Conservation (phyloP, 2,888 invertebrate species). For the Eurois occulta region DNA sequence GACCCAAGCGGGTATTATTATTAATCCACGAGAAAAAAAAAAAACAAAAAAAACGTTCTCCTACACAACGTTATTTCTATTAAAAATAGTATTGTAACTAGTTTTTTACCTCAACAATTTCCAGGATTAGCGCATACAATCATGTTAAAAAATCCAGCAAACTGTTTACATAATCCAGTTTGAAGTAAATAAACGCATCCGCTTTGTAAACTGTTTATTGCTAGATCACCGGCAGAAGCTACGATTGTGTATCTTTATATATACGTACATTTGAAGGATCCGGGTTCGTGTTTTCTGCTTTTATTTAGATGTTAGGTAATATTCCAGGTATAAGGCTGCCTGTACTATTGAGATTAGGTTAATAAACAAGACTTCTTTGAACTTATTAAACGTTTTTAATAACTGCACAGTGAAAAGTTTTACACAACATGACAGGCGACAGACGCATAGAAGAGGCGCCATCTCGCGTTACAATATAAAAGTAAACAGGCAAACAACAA, state of each 20-base stretch:
- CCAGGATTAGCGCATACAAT: constrained; percentile 9
- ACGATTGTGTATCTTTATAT: constrained; percentile 17
- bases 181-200: constrained; percentile 48
- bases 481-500: too few species aligned
- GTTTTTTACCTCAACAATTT: not conserved
- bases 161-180: constrained; percentile 30
- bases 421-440: too few species aligned
- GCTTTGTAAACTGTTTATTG: constrained; percentile 42
- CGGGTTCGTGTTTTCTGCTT: not conserved
- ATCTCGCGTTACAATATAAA: too few species aligned
- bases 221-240: constrained; percentile 36
- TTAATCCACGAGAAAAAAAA: too few species aligned
- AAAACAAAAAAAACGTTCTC: too few species aligned
- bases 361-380: too few species aligned
- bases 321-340: not conserved
- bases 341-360: too few species aligned
- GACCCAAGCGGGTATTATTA: too few species aligned
- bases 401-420: too few species aligned
- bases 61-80: not conserved
- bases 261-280: not conserved
- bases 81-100: not conserved
- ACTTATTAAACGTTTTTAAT: too few species aligned
- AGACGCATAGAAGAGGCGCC: too few species aligned
- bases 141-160: constrained; percentile 28
- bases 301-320: not conserved